phyloP scores from a whole-genome alignment of 1,140 invertebrate genomes.

The Apis laboriosa region DNA sequence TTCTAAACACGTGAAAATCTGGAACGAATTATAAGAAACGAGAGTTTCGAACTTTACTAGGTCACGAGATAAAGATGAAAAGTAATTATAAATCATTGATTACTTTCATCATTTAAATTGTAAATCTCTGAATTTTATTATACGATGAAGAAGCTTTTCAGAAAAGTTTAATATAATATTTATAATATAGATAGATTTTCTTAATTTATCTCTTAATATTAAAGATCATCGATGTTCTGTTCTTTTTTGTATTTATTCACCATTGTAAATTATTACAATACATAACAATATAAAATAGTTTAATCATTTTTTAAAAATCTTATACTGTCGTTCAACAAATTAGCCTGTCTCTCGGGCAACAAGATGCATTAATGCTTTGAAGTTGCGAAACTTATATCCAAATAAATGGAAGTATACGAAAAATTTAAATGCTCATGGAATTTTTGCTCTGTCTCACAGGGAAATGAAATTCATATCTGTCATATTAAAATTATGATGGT shows the following conservation, averaged over 20 bases:
- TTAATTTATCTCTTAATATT: too few relatives aligned
- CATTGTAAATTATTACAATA: too few relatives aligned
- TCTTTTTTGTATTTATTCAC: too few relatives aligned
- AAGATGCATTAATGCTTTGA: neutral
- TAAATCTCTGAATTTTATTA: neutral
- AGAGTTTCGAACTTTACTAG: neutral
- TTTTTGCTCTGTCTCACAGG: neutral
- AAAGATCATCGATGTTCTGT: too few relatives aligned
- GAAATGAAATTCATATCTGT: constrained; percentile 30
- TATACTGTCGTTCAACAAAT: neutral
- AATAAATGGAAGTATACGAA: constrained; percentile 14
- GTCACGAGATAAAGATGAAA: neutral
- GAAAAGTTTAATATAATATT: neutral
- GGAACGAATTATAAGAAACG: neutral
- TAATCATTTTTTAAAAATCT: neutral
- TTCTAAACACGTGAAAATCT: neutral
- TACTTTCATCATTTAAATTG: neutral
- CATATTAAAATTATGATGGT: constrained; percentile 30
- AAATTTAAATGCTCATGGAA: constrained; percentile 10
- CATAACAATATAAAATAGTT: neutral
- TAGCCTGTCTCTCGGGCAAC: constrained; percentile 5
- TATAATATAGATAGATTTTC: too few relatives aligned
- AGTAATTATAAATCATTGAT: neutral
- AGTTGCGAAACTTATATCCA: constrained; percentile 8
- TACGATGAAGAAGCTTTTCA: too few relatives aligned